Percentiles rank a stretch among this genome's conserved stretches.
These are phyloP conservation scores for Aulostomus chinensis DNA, from an alignment of 2,797 vertebrate species.

Conservation along the genomic window DNA sequence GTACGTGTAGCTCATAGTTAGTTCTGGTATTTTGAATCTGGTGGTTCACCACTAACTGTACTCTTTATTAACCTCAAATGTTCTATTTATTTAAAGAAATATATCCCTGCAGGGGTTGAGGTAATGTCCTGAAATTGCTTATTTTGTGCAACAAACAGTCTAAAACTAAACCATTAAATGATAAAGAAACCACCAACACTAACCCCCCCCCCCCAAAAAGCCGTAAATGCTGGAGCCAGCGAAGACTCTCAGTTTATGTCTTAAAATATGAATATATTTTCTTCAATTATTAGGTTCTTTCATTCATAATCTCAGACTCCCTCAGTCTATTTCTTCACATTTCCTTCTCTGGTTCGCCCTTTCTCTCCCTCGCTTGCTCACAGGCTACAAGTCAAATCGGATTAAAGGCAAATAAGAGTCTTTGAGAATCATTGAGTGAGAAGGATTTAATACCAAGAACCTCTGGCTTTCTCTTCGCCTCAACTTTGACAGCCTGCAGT, in stretches of 20 bases:
- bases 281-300: no score
- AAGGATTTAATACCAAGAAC: conserved; percentile 43
- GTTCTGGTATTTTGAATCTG: not conserved
- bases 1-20: not conserved
- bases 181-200: no score
- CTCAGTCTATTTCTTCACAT: not conserved
- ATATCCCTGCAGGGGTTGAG: no score
- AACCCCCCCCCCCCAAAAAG: no score
- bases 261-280: no score
- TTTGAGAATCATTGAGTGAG: conserved; percentile 41
- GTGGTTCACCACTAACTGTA: no score
- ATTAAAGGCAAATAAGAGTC: conserved; percentile 53
- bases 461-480: conserved; percentile 32
- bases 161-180: no score
- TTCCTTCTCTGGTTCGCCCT: not conserved
- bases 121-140: no score
- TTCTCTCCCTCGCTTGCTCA: conserved; percentile 6
- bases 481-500: conserved; percentile 28
- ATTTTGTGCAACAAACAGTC: no score
- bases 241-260: not conserved
- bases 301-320: not conserved
- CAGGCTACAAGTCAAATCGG: conserved; percentile 41
- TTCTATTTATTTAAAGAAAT: no score
- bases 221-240: not conserved
- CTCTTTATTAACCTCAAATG: no score